Conservation (phyloP, 2,888 invertebrate genomes). For the Unio pictorum region DNA sequence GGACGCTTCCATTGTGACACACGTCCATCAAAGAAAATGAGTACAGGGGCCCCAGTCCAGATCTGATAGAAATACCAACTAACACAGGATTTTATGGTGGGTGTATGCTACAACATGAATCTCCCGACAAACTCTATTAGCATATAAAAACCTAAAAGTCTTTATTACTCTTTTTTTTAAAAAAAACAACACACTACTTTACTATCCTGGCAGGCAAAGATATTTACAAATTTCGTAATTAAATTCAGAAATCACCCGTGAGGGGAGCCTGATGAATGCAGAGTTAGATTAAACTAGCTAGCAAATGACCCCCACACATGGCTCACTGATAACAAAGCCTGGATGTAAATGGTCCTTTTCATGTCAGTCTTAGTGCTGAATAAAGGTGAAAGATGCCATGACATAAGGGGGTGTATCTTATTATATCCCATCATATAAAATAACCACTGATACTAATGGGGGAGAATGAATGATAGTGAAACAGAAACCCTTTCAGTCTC, state of each 20-base stretch:
- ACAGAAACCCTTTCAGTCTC: too few species aligned
- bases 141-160: slow-evolving; percentile 11
- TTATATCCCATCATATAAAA: too few species aligned
- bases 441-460: too few species aligned
- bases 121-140: slow-evolving; percentile 8
- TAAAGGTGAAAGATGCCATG: not conserved
- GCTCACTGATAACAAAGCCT: slow-evolving; percentile 11
- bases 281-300: not conserved
- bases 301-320: slow-evolving; percentile 11
- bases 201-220: slow-evolving; percentile 6
- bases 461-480: too few species aligned
- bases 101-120: slow-evolving; percentile 1
- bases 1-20: slow-evolving; percentile 64
- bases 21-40: slow-evolving; percentile 65
- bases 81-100: slow-evolving; percentile 28
- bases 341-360: slow-evolving; percentile 12
- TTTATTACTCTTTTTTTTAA: slow-evolving; percentile 9
- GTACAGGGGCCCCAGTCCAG: slow-evolving; percentile 55
- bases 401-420: not conserved
- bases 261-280: not conserved
- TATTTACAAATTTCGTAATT: not conserved
- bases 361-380: slow-evolving; percentile 9
- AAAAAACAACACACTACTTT: not conserved
- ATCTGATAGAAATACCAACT: slow-evolving; percentile 38
- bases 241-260: not conserved